Base-by-base conservation (phyloP, 2,113 vertebrate species). In the Tyto alba region DNA sequence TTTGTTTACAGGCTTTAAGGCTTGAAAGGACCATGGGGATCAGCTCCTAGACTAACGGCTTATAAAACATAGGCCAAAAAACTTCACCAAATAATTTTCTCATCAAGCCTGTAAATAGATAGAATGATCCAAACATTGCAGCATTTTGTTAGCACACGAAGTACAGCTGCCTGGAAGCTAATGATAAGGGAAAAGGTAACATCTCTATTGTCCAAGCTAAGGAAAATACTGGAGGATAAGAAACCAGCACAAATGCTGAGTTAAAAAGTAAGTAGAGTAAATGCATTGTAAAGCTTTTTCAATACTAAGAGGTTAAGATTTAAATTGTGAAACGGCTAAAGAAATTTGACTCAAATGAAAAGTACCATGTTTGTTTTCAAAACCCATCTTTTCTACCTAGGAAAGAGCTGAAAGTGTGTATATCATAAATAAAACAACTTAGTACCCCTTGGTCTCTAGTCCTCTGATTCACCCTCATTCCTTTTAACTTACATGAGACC, bases 321-420 rank as follows among this genome's bases (percentile, higher is more conserved):
- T 18, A 7, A 68, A 50, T 62, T 56, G 23, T 32, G 69, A 25
- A 10, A 21, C 0, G 5, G 36, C 10, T 16, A 20, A 75, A 40
- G 48, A 75, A 43, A 38, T 26, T 2, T 2, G 16, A 16, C 30
- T 80, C n/a, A 55, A 29, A 62, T 26, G 21, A 62, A 34, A 40
- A 25, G 5, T 5, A 4, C 8, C 3, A 9, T 0, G 0, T 19
- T 34, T 47, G n/a, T 40, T 72, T 84, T 67, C 30, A 19, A 47
- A 64, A 57, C 20, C 34, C 11, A 5, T 34, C 1, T 0, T 32
- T 64, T 36, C 77, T 59, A 21, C 45, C 13, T 19, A 56, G 36
- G 77, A 55, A 43, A 68, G 47, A 73, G 73, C 68, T 45, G 50
- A 7, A 83, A 76, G 34, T 20, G 19, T 15, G 4, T 29, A 3